phyloP scores from a whole-genome alignment of 1,140 invertebrate species.

The Polyergus mexicanus region DNA sequence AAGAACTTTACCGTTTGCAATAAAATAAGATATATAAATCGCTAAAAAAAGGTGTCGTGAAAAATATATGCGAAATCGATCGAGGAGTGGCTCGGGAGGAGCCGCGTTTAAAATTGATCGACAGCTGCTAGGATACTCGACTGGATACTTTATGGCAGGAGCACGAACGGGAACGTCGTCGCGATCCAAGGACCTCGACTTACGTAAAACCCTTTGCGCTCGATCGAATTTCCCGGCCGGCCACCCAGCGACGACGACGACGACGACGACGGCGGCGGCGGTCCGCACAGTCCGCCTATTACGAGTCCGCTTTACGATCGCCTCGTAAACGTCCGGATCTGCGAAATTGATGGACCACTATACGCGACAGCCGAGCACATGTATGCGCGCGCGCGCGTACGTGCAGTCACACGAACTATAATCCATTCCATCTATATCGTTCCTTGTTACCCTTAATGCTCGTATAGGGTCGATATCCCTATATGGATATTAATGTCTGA shows the following conservation, averaged over 20 bases:
- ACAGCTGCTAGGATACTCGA: not conserved
- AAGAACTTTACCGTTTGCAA: not conserved
- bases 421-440: not conserved
- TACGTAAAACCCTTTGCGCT: constrained; percentile 75
- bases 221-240: constrained; percentile 78
- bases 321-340: constrained; percentile 81
- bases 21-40: constrained; percentile 38
- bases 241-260: not conserved
- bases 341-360: constrained; percentile 82
- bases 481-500: not conserved
- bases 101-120: constrained; percentile 39
- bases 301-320: constrained; percentile 79
- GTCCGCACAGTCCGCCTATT: constrained; percentile 64
- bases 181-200: constrained; percentile 70
- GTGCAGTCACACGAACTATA: not conserved
- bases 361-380: constrained; percentile 58
- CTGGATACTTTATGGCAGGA: not conserved
- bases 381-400: not conserved
- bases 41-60: not conserved
- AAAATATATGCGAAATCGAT: constrained; percentile 28
- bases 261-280: not conserved
- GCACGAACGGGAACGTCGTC: constrained; percentile 1
- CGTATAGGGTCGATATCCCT: constrained; percentile 7
- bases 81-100: not conserved
- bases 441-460: constrained; percentile 25